A percentile compares a stretch with the other conserved stretches of the same genome.
phyloP scores from a whole-genome alignment of 2,888 invertebrate species.

The Philopedon plagiatum region DNA sequence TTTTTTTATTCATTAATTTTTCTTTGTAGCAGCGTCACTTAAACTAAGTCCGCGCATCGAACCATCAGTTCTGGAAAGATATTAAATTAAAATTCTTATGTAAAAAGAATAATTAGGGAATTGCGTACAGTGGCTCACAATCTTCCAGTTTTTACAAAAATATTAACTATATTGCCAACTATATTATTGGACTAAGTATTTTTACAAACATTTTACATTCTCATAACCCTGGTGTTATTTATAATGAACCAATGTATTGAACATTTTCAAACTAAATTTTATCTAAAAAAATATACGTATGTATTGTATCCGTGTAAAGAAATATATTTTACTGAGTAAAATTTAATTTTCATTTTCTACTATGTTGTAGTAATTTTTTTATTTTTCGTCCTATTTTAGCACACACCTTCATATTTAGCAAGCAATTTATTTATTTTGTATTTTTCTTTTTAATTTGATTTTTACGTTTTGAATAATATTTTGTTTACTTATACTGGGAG shows the following conservation, averaged over 20 bases:
- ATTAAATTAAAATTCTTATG: conserved; percentile 55
- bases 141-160: not conserved
- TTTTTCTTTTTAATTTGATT: conserved; percentile 1
- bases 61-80: conserved; percentile 66
- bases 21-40: conserved; percentile 64
- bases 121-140: not conserved
- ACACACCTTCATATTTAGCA: conserved; percentile 29
- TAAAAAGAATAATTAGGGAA: not conserved
- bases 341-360: not conserved
- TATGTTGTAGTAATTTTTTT: not conserved
- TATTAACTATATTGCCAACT: not conserved
- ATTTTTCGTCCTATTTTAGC: not conserved
- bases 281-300: conserved; percentile 3
- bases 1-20: conserved; percentile 46
- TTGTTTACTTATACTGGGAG: not conserved
- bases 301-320: not conserved
- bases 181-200: not conserved
- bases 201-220: not conserved
- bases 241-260: not conserved
- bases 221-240: not conserved
- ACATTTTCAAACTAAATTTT: not conserved
- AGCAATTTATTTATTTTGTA: conserved; percentile 12
- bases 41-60: conserved; percentile 67
- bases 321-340: conserved; percentile 5
- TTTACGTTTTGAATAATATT: conserved; percentile 14